Percentiles rank a stretch among this genome's conserved stretches.
phyloP scores from a whole-genome alignment of 2,888 invertebrate genomes.

The Bellardia pandia region DNA sequence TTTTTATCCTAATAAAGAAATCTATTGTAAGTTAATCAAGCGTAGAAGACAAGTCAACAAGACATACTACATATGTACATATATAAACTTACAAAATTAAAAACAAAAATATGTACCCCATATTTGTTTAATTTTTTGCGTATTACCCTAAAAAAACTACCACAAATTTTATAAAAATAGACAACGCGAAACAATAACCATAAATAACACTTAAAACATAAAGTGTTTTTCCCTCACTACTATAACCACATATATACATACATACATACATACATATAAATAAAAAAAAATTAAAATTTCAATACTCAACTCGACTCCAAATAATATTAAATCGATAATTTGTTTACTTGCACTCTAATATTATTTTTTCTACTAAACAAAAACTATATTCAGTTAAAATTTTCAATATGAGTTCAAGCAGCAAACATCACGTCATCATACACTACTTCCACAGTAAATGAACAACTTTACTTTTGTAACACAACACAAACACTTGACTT shows the following conservation, averaged over 20 bases:
- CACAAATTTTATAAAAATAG: neutral
- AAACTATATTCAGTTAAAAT: slow-evolving; percentile 20
- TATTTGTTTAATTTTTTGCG: slow-evolving; percentile 23
- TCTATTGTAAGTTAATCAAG: slow-evolving; percentile 49
- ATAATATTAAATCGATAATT: slow-evolving; percentile 63
- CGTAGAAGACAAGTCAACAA: slow-evolving; percentile 32
- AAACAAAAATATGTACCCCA: slow-evolving; percentile 4
- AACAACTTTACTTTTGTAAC: slow-evolving; percentile 18
- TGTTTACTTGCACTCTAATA: slow-evolving; percentile 55
- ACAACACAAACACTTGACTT: slow-evolving; percentile 42
- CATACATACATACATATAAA: too few species aligned
- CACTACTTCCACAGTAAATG: slow-evolving; percentile 1
- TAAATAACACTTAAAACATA: slow-evolving; percentile 53
- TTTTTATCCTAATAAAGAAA: slow-evolving; percentile 52
- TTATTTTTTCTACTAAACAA: slow-evolving; percentile 26
- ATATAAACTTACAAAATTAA: slow-evolving; percentile 7
- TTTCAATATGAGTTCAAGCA: slow-evolving; percentile 6
- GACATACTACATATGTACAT: too few species aligned
- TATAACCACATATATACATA: neutral
- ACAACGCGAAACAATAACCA: slow-evolving; percentile 6
- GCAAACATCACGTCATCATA: slow-evolving; percentile 58
- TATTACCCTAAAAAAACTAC: neutral
- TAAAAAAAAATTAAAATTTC: slow-evolving; percentile 28
- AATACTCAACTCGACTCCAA: slow-evolving; percentile 10
- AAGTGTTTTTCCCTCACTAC: slow-evolving; percentile 16